Percentiles rank a stretch among this genome's conserved stretches.
phyloP scores from a whole-genome alignment of 2,888 invertebrate species.

The Drosophila parthenogenetica region DNA sequence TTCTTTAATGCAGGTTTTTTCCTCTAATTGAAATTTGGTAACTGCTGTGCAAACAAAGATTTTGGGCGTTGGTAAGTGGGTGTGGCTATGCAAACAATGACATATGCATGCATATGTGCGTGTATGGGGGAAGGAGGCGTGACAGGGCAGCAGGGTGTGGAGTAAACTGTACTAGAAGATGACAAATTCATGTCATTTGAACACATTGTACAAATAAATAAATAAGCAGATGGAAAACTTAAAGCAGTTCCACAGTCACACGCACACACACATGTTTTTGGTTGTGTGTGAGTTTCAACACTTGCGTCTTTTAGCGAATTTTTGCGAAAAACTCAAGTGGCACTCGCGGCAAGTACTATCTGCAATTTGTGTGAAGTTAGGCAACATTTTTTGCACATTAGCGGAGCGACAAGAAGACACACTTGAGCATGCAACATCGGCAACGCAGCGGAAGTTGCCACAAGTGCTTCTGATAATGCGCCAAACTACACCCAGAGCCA shows the following conservation, averaged over 20 bases:
- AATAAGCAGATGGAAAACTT: slow-evolving; percentile 58
- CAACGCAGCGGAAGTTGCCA: slow-evolving; percentile 43
- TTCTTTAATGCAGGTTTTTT: slow-evolving; percentile 24
- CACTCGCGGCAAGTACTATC: slow-evolving; percentile 27
- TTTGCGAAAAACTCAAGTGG: slow-evolving; percentile 65
- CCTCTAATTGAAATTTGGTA: slow-evolving; percentile 73
- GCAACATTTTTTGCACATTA: slow-evolving; percentile 79
- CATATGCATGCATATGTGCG: slow-evolving; percentile 60
- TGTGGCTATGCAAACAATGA: slow-evolving; percentile 69
- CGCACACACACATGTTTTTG: slow-evolving; percentile 19
- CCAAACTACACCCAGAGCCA: slow-evolving; percentile 36
- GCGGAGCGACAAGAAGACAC: slow-evolving; percentile 49
- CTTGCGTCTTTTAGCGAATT: slow-evolving; percentile 67
- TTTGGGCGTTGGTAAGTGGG: slow-evolving; percentile 41
- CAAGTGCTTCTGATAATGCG: slow-evolving; percentile 59
- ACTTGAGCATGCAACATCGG: slow-evolving; percentile 48
- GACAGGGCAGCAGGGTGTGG: slow-evolving; percentile 34
- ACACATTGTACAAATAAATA: slow-evolving; percentile 62
- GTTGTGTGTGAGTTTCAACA: slow-evolving; percentile 45
- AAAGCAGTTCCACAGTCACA: slow-evolving; percentile 15
- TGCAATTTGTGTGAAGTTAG: slow-evolving; percentile 47
- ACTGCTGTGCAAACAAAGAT: slow-evolving; percentile 72
- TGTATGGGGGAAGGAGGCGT: not conserved
- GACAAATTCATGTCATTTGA: slow-evolving; percentile 76
- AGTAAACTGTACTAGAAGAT: slow-evolving; percentile 58